Base-by-base conservation (phyloP, 2,888 invertebrate species). In the Eristalinus sepulchralis region DNA sequence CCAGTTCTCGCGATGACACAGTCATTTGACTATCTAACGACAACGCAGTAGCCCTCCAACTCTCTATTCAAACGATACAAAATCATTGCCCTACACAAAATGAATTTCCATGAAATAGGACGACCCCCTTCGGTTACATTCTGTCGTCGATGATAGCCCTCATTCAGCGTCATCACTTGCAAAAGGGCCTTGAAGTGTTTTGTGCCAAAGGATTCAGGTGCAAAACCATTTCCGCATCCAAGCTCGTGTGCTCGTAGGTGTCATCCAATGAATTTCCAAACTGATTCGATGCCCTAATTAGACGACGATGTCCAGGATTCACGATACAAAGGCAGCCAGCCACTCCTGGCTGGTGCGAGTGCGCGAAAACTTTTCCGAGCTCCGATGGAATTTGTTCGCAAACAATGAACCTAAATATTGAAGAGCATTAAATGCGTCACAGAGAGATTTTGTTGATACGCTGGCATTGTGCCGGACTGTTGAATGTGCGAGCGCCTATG, bases 381-480 rank as follows among this genome's bases (percentile, higher is more conserved):
- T 60, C 17, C 60, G 33, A 60, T 33, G 67, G 53, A n/a, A 76
- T 62, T 62, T 77, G 62, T 62, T 77, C 55, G 17, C 55, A 62
- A 70, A 77, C 68, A 77, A 70, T 57, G 63, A 70, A 47, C 33
- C 60, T 55, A 77, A 77, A 77, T 68, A 77, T 47, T 76, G 39
- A 27, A 57, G 39, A 22, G 39, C 24, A 59, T 34, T 75, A 39
- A 66, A 59, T 66, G 59, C 27, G 39, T n/a, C 6, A 24, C 10
- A 76, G 64, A 62, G 36, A n/a, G 36, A 24, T 47, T 76, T 59
- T 55, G 33, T 10, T 13, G 55, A 55, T n/a, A 55, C 68, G 31
- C 13, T 17, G 34, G 31, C 17, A 34, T 53, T 36, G 53, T 62
- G 20, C 27, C 20, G 13, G 22, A 20, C 27, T 17, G 36, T 9